Percentiles rank a stretch among this genome's conserved stretches.
These are phyloP conservation scores for Dicaeum eximium DNA, from an alignment of 2,113 vertebrate genomes.

Conservation along the genomic window DNA sequence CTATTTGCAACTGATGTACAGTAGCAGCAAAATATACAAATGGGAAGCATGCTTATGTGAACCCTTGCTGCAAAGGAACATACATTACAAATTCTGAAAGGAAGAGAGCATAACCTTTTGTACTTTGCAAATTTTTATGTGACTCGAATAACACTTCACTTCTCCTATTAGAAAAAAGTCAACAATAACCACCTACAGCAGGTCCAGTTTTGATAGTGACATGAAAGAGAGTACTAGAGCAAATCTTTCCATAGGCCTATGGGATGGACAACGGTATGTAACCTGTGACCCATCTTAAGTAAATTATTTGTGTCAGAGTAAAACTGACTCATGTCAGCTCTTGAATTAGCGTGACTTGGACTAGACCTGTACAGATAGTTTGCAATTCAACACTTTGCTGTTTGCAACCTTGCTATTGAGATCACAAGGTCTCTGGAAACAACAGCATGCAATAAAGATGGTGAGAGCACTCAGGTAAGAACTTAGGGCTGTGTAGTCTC, in stretches of 20 bases:
- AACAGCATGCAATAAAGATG: fast-evolving
- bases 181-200: neutral
- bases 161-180: neutral
- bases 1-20: neutral
- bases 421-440: neutral
- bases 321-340: neutral
- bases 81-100: neutral
- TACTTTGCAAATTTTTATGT: neutral
- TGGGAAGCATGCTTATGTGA: neutral
- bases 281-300: neutral
- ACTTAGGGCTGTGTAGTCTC: neutral
- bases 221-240: neutral
- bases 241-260: neutral
- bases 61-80: neutral
- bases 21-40: neutral
- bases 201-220: neutral
- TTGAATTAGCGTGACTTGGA: fast-evolving
- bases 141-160: neutral
- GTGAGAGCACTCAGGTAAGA: neutral
- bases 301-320: neutral
- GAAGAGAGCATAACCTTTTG: neutral
- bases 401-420: neutral
- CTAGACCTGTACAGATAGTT: fast-evolving
- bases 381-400: neutral
- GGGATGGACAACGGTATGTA: neutral